Conservation (phyloP, 2,797 vertebrate species). For the Halcyon smyrnensis region DNA sequence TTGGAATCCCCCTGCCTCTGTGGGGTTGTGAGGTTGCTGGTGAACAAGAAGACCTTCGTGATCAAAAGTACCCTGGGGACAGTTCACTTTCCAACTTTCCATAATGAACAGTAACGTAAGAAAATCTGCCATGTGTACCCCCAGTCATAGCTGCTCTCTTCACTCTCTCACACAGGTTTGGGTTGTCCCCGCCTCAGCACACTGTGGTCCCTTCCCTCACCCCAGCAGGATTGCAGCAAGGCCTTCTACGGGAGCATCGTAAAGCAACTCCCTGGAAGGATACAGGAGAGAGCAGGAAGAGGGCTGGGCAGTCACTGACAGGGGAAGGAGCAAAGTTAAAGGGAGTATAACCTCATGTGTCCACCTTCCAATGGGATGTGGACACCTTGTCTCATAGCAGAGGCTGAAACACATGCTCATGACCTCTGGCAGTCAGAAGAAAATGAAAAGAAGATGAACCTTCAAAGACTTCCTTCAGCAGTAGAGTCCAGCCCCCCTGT, state of each 20-base stretch:
- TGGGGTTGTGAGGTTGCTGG: not conserved
- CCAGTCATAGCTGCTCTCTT: not conserved
- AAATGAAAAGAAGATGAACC: not conserved
- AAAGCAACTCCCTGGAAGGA: not conserved
- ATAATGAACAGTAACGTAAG: not conserved
- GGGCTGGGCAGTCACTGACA: rapidly evolving
- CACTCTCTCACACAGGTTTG: not conserved
- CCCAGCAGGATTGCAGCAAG: not conserved
- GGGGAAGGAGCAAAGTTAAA: not conserved
- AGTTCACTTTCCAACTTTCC: not conserved
- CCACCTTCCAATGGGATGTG: rapidly evolving
- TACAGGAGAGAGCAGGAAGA: not conserved
- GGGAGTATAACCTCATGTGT: not conserved
- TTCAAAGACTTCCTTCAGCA: not conserved
- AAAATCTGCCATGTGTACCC: not conserved
- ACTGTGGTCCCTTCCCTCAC: not conserved
- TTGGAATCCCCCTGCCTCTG: not conserved
- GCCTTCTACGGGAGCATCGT: not conserved
- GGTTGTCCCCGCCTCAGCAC: not conserved
- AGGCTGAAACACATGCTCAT: not conserved
- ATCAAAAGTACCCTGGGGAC: not conserved
- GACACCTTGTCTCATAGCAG: not conserved
- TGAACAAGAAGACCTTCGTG: not conserved
- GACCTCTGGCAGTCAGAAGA: not conserved
- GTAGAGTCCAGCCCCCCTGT: not conserved